A percentile compares a stretch with the other conserved stretches of the same genome.
phyloP scores from a whole-genome alignment of 2,113 vertebrate species.

The Hypocryptadius cinnamomeus region DNA sequence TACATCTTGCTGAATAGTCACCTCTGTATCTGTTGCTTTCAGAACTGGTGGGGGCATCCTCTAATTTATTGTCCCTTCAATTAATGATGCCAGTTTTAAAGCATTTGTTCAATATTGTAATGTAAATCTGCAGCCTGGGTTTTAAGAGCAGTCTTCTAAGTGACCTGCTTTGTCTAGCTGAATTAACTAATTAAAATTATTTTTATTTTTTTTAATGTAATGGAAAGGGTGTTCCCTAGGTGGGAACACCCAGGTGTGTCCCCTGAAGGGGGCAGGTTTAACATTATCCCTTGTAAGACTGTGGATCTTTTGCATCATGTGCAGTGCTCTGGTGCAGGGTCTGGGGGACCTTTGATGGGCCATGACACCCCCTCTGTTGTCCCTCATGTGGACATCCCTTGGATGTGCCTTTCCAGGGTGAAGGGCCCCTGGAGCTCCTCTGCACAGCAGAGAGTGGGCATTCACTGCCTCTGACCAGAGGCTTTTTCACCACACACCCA shows the following conservation, averaged over 20 bases:
- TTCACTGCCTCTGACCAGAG: not conserved
- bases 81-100: not conserved
- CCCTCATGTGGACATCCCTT: not conserved
- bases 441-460: fast-evolving
- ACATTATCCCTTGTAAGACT: not conserved
- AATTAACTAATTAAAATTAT: not conserved
- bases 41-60: not conserved
- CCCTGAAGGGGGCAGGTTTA: not conserved
- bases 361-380: not conserved
- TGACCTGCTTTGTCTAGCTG: not conserved
- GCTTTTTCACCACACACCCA: not conserved
- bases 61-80: not conserved
- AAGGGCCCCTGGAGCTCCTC: not conserved
- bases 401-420: not conserved
- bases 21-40: not conserved
- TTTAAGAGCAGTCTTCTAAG: not conserved
- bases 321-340: not conserved
- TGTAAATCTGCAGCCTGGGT: not conserved
- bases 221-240: not conserved
- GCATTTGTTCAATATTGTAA: not conserved
- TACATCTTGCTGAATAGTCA: not conserved
- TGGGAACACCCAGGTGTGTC: not conserved
- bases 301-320: not conserved
- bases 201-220: not conserved
- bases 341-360: not conserved